Base-by-base conservation (phyloP, 64 coral and sea anemone genomes). In the Actinia tenebrosa region DNA sequence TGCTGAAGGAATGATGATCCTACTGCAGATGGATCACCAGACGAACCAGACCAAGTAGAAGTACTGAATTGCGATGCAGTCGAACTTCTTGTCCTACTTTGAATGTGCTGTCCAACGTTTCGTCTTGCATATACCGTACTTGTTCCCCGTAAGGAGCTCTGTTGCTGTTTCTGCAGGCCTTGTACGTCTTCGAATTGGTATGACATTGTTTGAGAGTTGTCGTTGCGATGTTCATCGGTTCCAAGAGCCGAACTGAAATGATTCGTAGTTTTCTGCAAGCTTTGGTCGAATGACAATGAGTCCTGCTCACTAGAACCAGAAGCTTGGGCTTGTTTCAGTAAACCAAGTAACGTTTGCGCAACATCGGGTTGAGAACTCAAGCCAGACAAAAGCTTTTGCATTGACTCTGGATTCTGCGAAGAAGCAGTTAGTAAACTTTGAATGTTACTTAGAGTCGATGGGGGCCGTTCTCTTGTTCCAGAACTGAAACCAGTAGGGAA, bases 321-420 rank as follows among this genome's bases (percentile, higher is more conserved):
- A 18, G 53, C 62, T 87, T 92, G 90, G 23, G 86, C 78, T 69
- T 92, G 90, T 43, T 87, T 92, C 2, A 92, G 60, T 5, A 92
- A 47, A 15, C 77, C 71, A 44, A 86, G 25, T 20, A 92, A 71
- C 10, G 90, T 82, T 20, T 61, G 71, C 17, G 90, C 90, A 16
- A 92, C 79, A 23, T 92, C 66, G 10, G 90, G 90, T 86, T 92
- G 90, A 82, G 23, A 85, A 59, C 90, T 87, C 47, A 82, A 87
- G 16, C 58, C 77, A 25, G 77, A 82, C 53, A 92, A 83, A 13
- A 92, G 80, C 7, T 85, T 80, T 17, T 92, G 90, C 85, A 92
- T 82, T 4, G 86, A 18, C 27, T 92, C 55, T 53, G 86, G 90
- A 85, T 92, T 92, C n/a, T 92, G 90, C 2, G 85, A 87, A 20